Percentiles rank a stretch among this genome's conserved stretches.
Conservation (phyloP, 2,888 invertebrate genomes). For the Folsomia manolachei region DNA sequence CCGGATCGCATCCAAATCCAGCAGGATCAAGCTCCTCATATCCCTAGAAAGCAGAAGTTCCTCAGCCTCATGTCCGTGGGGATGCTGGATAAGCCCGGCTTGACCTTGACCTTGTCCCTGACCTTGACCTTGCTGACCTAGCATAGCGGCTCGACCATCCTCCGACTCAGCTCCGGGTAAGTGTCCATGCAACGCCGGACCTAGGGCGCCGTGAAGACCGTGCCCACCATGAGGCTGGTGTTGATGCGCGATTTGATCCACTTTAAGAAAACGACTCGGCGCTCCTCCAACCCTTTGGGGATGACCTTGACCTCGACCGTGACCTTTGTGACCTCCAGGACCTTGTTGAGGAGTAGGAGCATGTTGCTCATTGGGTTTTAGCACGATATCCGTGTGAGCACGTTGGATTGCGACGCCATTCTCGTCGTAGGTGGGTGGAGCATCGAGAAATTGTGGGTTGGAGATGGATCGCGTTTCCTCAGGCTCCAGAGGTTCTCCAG, state of each 20-base stretch:
- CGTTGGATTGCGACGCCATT: not conserved
- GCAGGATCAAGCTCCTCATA: constrained; percentile 36
- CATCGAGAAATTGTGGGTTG: not conserved
- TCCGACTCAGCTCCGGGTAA: not conserved
- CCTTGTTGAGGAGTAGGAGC: not conserved
- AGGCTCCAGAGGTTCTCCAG: too few species aligned
- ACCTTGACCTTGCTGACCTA: not conserved
- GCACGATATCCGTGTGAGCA: not conserved
- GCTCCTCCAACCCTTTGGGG: too few species aligned
- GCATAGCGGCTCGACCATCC: not conserved
- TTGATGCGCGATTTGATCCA: not conserved
- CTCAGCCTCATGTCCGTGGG: not conserved
- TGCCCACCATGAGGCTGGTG: not conserved
- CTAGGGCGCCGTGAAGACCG: not conserved
- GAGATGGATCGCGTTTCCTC: too few species aligned
- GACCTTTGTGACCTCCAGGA: too few species aligned
- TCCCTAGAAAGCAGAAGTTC: constrained; percentile 28
- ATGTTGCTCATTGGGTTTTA: not conserved
- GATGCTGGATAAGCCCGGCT: not conserved
- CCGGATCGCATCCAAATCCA: constrained; percentile 42
- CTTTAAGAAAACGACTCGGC: too few species aligned
- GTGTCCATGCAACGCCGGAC: not conserved
- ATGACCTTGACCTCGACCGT: too few species aligned
- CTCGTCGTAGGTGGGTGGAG: not conserved
- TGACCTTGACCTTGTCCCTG: not conserved